Evolutionary conservation across 1,140 invertebrate genomes (phyloP).

Genomic region (Lepidostoma basale): DNA sequence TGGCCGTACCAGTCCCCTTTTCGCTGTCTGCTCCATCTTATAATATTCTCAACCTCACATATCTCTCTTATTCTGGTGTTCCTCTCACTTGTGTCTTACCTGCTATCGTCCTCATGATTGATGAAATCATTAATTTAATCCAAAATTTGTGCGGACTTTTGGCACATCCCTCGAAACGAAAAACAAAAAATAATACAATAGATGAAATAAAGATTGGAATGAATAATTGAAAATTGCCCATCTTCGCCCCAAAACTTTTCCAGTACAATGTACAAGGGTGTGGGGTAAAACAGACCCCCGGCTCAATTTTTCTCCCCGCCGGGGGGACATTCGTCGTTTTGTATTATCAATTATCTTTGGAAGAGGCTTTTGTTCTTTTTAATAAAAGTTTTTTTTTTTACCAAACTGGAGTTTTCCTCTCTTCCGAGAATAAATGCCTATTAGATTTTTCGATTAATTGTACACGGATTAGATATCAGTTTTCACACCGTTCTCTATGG

Average conservation of each 20-base stretch:
- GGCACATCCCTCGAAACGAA: constrained; percentile 35
- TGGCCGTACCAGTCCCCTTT: no score
- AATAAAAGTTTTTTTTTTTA: constrained; percentile 42
- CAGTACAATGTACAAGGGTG: no score
- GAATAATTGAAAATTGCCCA: constrained; percentile 46
- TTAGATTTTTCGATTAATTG: constrained; percentile 27
- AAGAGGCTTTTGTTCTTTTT: constrained; percentile 45
- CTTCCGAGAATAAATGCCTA: constrained; percentile 9
- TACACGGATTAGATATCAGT: constrained; percentile 13
- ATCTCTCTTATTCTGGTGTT: no score
- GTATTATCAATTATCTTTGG: constrained; percentile 46
- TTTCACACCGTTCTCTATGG: background rate
- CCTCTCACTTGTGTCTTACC: no score
- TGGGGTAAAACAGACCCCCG: background rate
- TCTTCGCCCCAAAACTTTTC: constrained; percentile 10
- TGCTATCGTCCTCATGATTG: no score
- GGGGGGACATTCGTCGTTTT: constrained; percentile 40
- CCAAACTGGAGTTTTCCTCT: background rate
- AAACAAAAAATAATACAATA: constrained; percentile 45
- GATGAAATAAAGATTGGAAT: constrained; percentile 47
- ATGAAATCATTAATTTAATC: no score
- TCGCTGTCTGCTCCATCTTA: no score
- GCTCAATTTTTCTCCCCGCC: background rate
- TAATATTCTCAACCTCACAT: no score
- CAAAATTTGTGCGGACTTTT: no score